Base-by-base conservation (phyloP, 2,797 vertebrate genomes). In the Emydoidea blandingii region DNA sequence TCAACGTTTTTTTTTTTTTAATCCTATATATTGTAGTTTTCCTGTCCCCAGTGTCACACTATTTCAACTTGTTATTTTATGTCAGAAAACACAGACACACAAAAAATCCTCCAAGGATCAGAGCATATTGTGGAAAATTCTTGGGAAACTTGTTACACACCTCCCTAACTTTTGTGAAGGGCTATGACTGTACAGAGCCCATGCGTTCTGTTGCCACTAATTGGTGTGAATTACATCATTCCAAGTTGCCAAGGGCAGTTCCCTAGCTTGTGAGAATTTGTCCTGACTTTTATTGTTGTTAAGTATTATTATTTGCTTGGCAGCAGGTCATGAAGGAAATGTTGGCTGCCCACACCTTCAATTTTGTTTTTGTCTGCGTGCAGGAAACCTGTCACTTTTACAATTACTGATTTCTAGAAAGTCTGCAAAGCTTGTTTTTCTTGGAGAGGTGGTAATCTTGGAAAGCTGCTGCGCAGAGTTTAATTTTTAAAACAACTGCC, bases 91-190 rank as follows among this genome's bases (percentile, higher is more conserved):
- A 72, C 52, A 34, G 2, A 34, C 49, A 21, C 49, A 5, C 23
- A 47, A 65, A 19, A 31, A n/a, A 80, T 19, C 52, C 56, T 82
- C 44, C 72, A 56, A 11, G 65, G 74, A 81, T 8, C 81, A 16
- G 37, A 74, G 14, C 0, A 0, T 1, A 25, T 4, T 68, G 19
- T 0, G 5, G 18, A 29, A 21, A 44, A 91, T n/a, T 2, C 1
- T 1, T 31, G 52, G 56, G 16, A 59, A 82, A 49, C 85, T 59
- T 1, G 37, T 54, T 68, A 72, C 52, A 57, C 50, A 56, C 53
- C 41, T 4, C 41, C 87, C 23, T 78, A 86, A 76, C 62, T 79
- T 50, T 49, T 14, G 41, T 25, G 52, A 15, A 5, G 44, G 6
- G 11, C 2, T 18, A 23, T 7, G 1, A 4, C 80, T 4, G 0